Percentiles rank a stretch among this genome's conserved stretches.
Evolutionary conservation across 2,888 invertebrate species (phyloP).

Genomic region (Gnatocerus cornutus): DNA sequence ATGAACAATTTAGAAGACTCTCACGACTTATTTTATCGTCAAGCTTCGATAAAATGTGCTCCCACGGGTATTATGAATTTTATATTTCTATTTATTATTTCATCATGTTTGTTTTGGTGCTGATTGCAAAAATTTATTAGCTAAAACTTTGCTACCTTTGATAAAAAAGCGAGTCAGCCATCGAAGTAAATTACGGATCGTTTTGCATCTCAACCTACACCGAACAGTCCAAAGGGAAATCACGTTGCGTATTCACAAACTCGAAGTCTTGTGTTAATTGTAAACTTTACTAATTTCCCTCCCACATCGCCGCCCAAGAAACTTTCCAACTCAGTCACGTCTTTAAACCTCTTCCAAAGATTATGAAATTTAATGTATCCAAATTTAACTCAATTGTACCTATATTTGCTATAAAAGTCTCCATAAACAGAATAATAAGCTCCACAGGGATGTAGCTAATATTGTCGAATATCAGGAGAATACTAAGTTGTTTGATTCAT

Average conservation of each 20-base stretch:
- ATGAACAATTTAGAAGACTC: neutral
- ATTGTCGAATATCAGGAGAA: conserved; percentile 12
- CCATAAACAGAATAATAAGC: conserved; percentile 15
- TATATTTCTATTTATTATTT: too few relatives aligned
- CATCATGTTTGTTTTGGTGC: too few relatives aligned
- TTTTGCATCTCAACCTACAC: neutral
- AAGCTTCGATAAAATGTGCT: too few relatives aligned
- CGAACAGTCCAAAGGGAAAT: conserved; percentile 16
- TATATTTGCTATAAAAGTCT: neutral
- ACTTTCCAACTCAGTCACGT: conserved; percentile 7
- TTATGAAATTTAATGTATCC: conserved; percentile 2
- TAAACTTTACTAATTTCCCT: conserved; percentile 22
- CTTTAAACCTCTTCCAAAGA: neutral
- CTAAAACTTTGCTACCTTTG: neutral
- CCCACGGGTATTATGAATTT: too few relatives aligned
- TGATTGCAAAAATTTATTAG: too few relatives aligned
- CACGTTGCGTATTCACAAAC: conserved; percentile 7
- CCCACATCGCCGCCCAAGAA: neutral
- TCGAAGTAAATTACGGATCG: neutral
- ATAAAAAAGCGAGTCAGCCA: neutral
- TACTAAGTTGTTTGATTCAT: conserved; percentile 18
- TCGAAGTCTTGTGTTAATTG: conserved; percentile 16
- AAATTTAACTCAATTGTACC: conserved; percentile 1
- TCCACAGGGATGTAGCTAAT: neutral
- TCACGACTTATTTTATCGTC: too few relatives aligned